phyloP scores from a whole-genome alignment of 2,888 invertebrate species.

The Diadegma fenestrale region DNA sequence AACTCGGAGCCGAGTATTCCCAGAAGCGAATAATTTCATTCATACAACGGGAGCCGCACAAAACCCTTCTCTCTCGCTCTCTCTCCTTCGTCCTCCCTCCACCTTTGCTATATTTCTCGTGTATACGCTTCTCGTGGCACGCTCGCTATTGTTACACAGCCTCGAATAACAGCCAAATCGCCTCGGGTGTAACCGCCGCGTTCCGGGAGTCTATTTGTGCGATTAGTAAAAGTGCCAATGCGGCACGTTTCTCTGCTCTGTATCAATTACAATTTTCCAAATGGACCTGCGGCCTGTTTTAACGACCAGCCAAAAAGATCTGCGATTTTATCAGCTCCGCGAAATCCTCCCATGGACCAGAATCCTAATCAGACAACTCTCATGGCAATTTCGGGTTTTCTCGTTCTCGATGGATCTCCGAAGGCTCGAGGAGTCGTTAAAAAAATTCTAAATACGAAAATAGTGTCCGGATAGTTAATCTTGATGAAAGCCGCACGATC shows the following conservation, averaged over 20 bases:
- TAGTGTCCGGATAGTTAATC: not conserved
- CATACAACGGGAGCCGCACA: constrained; percentile 79
- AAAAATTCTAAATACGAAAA: not conserved
- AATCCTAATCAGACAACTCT: not conserved
- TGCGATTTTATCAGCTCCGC: constrained; percentile 27
- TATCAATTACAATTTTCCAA: constrained; percentile 43
- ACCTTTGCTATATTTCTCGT: constrained; percentile 55
- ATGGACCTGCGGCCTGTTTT: constrained; percentile 2
- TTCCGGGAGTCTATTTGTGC: constrained; percentile 54
- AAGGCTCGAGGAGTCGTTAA: not conserved
- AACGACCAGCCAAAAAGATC: constrained; percentile 25
- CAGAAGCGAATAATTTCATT: constrained; percentile 84
- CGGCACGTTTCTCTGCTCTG: constrained; percentile 63
- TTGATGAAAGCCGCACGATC: constrained; percentile 67
- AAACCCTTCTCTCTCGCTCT: constrained; percentile 64
- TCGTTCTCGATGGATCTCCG: not conserved
- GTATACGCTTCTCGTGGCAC: constrained; percentile 79
- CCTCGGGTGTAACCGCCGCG: constrained; percentile 41
- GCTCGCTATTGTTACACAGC: constrained; percentile 81
- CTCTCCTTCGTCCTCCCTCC: constrained; percentile 8
- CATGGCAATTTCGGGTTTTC: no score
- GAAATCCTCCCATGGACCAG: not conserved
- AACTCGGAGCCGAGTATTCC: constrained; percentile 78
- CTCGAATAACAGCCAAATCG: constrained; percentile 78
- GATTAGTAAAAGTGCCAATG: constrained; percentile 50